Percentiles rank a stretch among this genome's conserved stretches.
These are phyloP conservation scores for Imbricaverruca yamaguchii DNA, from an alignment of 2,888 invertebrate species.

Conservation along the genomic window DNA sequence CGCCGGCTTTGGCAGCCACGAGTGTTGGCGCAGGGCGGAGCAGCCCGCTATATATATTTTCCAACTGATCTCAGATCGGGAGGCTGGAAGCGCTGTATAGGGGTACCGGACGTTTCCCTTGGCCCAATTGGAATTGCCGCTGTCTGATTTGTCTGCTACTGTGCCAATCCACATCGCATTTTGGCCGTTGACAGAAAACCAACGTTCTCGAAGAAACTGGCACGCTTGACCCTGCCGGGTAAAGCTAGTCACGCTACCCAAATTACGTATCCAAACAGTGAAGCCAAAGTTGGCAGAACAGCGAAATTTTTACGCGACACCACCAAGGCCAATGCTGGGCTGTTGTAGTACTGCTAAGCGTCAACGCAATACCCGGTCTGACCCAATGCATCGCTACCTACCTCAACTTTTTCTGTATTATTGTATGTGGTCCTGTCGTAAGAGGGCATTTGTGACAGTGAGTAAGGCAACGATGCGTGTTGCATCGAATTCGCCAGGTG, in stretches of 20 bases:
- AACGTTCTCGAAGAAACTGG: no score
- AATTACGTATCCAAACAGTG: no score
- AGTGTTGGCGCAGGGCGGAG: neutral
- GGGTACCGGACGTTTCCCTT: no score
- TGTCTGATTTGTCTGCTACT: no score
- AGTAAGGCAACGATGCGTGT: neutral
- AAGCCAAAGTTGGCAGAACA: no score
- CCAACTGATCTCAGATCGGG: constrained; percentile 10
- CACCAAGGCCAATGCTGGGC: no score
- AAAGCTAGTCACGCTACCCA: no score
- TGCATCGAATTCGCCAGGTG: neutral
- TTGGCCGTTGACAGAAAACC: no score
- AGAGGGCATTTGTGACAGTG: neutral
- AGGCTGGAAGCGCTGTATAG: neutral
- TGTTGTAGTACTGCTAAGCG: neutral
- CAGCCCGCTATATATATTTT: constrained; percentile 15
- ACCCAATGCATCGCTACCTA: neutral
- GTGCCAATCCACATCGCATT: no score
- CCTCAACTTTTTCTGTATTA: neutral
- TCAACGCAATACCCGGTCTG: neutral
- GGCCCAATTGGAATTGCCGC: no score
- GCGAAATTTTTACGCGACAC: no score
- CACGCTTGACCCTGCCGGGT: no score
- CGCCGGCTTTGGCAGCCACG: neutral
- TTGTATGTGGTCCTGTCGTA: neutral